These are phyloP conservation scores for Tamandua tetradactyla DNA, from an alignment of 2,797 vertebrate genomes.

Conservation along the genomic window DNA sequence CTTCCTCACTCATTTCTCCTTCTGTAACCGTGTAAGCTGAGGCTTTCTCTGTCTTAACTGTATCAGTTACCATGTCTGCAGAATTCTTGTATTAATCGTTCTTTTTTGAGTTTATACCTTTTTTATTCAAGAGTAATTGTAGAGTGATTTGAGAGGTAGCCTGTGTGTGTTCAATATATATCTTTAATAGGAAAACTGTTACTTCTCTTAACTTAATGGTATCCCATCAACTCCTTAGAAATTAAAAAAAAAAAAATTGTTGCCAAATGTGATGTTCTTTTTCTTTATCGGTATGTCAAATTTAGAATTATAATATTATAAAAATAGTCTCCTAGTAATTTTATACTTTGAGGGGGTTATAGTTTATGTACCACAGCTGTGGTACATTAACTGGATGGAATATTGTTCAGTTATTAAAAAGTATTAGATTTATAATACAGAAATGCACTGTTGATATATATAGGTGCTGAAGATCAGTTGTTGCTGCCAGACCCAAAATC, in stretches of 20 bases:
- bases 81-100: conserved; percentile 20
- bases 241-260: neutral
- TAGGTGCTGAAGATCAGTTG: neutral
- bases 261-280: neutral
- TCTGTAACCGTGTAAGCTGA: neutral
- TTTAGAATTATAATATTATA: neutral
- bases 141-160: neutral
- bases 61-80: neutral
- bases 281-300: neutral
- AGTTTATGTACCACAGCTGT: neutral
- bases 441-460: conserved; percentile 8
- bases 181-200: conserved; percentile 30
- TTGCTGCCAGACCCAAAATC: neutral
- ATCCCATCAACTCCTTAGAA: neutral
- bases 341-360: conserved; percentile 9
- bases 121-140: neutral
- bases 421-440: neutral
- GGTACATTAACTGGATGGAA: neutral
- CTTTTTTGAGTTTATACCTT: neutral
- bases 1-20: neutral
- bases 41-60: neutral
- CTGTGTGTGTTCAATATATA: neutral
- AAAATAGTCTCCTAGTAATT: neutral
- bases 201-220: conserved; percentile 10
- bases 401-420: conserved; percentile 13